Evolutionary conservation across 92 coral and sea anemone genomes (phyloP).

Genomic region (Hydrozoanthus gracilis): DNA sequence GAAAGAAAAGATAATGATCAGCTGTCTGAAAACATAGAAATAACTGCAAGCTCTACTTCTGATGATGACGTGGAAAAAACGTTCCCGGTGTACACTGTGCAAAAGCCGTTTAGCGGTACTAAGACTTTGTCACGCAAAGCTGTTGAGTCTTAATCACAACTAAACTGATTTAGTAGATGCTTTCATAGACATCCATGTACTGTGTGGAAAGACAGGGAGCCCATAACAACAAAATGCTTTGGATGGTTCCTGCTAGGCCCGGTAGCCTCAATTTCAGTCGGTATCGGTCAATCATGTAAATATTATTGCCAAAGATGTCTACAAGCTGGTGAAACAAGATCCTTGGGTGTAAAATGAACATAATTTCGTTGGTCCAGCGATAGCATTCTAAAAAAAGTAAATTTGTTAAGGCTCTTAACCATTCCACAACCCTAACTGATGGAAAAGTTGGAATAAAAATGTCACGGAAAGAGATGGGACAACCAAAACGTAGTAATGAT

Average conservation of each 20-base stretch:
- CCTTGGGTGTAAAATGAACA: conserved; percentile 70
- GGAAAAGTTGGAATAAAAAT: conserved; percentile 60
- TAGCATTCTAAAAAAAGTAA: conserved; percentile 52
- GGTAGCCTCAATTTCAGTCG: conserved; percentile 29
- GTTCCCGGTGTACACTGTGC: too few species aligned
- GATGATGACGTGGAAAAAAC: too few species aligned
- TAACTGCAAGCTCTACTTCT: too few species aligned
- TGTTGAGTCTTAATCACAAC: too few species aligned
- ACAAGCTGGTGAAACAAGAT: conserved; percentile 60
- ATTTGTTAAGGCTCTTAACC: conserved; percentile 62
- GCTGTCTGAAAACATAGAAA: too few species aligned
- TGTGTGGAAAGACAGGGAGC: conserved; percentile 57
- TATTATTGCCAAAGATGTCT: conserved; percentile 57
- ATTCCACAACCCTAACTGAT: conserved; percentile 56
- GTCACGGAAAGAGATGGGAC: conserved; percentile 67
- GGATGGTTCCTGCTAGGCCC: conserved; percentile 74
- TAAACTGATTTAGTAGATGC: too few species aligned
- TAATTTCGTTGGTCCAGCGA: conserved; percentile 75
- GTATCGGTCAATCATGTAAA: conserved; percentile 60
- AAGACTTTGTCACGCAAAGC: too few species aligned
- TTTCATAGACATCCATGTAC: conserved; percentile 9
- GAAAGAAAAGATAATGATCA: too few species aligned
- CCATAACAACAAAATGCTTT: conserved; percentile 61
- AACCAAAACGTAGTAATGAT: conserved; percentile 65
- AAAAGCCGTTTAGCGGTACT: too few species aligned